phyloP scores from a whole-genome alignment of 2,888 invertebrate genomes.

The Drosophila anceps region DNA sequence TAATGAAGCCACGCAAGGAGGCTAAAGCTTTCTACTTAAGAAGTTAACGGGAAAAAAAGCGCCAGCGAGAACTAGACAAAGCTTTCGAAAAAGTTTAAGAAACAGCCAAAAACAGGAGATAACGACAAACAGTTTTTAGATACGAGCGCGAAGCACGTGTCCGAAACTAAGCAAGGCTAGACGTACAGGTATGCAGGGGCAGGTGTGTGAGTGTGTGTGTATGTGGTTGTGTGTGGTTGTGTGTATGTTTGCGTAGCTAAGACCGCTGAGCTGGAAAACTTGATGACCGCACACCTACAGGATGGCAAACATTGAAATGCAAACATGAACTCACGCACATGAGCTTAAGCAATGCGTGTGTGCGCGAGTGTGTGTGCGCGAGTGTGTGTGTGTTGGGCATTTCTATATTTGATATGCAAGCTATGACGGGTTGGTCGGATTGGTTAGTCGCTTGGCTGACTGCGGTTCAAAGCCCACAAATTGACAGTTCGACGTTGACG shows the following conservation, averaged over 20 bases:
- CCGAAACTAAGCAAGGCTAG: background rate
- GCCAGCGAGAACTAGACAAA: slow-evolving; percentile 9
- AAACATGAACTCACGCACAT: slow-evolving; percentile 62
- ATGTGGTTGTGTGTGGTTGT: background rate
- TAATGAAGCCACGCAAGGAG: background rate
- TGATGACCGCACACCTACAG: slow-evolving; percentile 66
- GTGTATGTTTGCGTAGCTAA: slow-evolving; percentile 6
- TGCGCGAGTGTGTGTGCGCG: slow-evolving; percentile 11
- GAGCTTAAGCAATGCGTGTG: slow-evolving; percentile 31
- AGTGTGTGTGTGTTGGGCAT: slow-evolving; percentile 22
- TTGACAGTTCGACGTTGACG: slow-evolving; percentile 14
- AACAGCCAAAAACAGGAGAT: background rate
- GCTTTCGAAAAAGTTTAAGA: slow-evolving; percentile 26
- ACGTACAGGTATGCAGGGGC: background rate
- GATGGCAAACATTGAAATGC: slow-evolving; percentile 63
- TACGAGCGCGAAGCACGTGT: slow-evolving; percentile 25
- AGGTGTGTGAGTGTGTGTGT: background rate
- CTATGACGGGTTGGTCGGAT: slow-evolving; percentile 22
- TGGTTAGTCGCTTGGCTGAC: slow-evolving; percentile 24
- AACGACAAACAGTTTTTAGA: slow-evolving; percentile 17
- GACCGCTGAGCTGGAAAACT: slow-evolving; percentile 44
- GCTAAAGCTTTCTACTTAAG: slow-evolving; percentile 9
- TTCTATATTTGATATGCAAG: slow-evolving; percentile 42
- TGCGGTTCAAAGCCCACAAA: background rate
- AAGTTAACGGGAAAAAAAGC: slow-evolving; percentile 3